Conservation (phyloP, 2,113 vertebrate species). For the pig (Sus scrofa) region T2T-Sscrofa CM000819.6:118569501-118570000, state of each 20-base stretch:
- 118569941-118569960: slow-evolving; percentile 47
- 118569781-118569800: background rate
- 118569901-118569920: background rate
- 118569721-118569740: background rate
- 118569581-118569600: background rate
- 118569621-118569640: background rate
- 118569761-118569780: background rate
- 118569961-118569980: background rate
- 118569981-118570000: background rate
- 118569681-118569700: background rate
- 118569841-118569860: background rate
- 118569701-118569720: background rate
- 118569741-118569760: background rate
- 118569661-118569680: no score
- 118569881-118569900: background rate
- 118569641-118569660: background rate
- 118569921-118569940: slow-evolving; percentile 13
- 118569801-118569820: background rate
- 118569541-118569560: background rate
- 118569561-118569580: background rate
- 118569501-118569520: no score
- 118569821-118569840: background rate
- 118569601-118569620: background rate
- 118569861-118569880: background rate
- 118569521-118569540: no score